A percentile compares a stretch with the other conserved stretches of the same genome.
Evolutionary conservation across 2,113 vertebrate genomes (phyloP).

Genomic region (Myanophis thanlyinensis): DNA sequence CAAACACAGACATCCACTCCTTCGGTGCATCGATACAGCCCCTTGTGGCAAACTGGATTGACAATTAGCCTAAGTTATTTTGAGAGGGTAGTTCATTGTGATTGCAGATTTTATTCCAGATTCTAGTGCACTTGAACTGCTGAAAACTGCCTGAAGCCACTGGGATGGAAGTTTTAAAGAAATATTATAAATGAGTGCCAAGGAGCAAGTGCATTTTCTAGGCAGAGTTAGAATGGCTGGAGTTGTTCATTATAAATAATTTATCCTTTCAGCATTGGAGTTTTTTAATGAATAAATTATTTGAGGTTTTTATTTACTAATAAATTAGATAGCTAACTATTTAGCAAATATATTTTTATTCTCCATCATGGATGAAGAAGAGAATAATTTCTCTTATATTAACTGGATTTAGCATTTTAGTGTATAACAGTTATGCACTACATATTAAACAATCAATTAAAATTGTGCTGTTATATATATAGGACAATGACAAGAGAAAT

Average conservation of each 20-base stretch:
- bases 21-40: conserved; percentile 3
- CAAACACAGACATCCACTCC: neutral
- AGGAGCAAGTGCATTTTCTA: conserved; percentile 58
- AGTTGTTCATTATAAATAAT: conserved; percentile 66
- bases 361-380: conserved; percentile 19
- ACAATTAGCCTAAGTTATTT: conserved; percentile 32
- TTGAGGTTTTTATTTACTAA: conserved; percentile 42
- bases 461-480: neutral
- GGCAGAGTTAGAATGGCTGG: conserved; percentile 41
- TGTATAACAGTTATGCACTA: conserved; percentile 18
- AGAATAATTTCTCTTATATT: conserved; percentile 29
- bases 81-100: conserved; percentile 24
- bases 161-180: conserved; percentile 51
- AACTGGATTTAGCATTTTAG: conserved; percentile 1
- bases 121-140: conserved; percentile 28
- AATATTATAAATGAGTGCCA: conserved; percentile 43
- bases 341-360: conserved; percentile 42
- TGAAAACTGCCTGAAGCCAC: conserved; percentile 47
- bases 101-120: conserved; percentile 52
- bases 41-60: conserved; percentile 25
- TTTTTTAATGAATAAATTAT: conserved; percentile 54
- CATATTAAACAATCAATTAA: conserved; percentile 37
- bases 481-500: neutral
- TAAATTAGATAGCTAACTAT: conserved; percentile 40
- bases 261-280: conserved; percentile 51